A percentile compares a stretch with the other conserved stretches of the same genome.
These are phyloP conservation scores for Dermolepida albohirtum DNA, from an alignment of 2,888 invertebrate species.

Conservation along the genomic window DNA sequence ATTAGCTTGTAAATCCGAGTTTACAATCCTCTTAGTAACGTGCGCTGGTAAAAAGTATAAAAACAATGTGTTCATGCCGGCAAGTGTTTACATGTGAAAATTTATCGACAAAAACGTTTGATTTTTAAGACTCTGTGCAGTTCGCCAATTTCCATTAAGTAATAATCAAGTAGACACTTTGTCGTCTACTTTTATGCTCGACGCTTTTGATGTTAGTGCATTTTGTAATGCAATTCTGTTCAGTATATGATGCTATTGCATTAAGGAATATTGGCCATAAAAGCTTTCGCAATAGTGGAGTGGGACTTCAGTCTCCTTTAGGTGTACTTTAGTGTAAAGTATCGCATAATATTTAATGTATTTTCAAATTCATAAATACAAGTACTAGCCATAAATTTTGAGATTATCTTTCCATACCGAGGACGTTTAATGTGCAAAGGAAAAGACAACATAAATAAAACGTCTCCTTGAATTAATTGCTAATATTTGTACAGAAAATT, in stretches of 20 bases:
- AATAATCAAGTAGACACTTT: slow-evolving; percentile 28
- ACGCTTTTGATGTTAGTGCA: slow-evolving; percentile 6
- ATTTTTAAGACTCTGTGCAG: neutral
- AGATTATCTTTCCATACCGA: no score
- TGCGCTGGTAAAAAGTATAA: neutral
- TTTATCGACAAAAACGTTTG: neutral
- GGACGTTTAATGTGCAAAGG: no score
- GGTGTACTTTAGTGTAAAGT: slow-evolving; percentile 3
- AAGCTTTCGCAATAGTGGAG: slow-evolving; percentile 14
- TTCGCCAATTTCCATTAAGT: slow-evolving; percentile 7
- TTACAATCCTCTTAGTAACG: slow-evolving; percentile 13
- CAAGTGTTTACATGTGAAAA: neutral
- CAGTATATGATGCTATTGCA: slow-evolving; percentile 8
- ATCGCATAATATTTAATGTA: slow-evolving; percentile 13
- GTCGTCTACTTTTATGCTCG: slow-evolving; percentile 14
- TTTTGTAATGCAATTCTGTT: slow-evolving; percentile 14
- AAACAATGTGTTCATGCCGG: neutral
- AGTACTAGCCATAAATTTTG: no score
- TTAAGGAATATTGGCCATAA: slow-evolving; percentile 23
- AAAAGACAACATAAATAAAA: no score
- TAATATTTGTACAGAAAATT: no score
- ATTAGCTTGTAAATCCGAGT: slow-evolving; percentile 1
- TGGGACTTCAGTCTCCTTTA: neutral
- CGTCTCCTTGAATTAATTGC: no score
- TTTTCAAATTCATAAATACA: neutral